Conservation (phyloP, 2,113 vertebrate genomes). For the Peromyscus polionotus region DNA sequence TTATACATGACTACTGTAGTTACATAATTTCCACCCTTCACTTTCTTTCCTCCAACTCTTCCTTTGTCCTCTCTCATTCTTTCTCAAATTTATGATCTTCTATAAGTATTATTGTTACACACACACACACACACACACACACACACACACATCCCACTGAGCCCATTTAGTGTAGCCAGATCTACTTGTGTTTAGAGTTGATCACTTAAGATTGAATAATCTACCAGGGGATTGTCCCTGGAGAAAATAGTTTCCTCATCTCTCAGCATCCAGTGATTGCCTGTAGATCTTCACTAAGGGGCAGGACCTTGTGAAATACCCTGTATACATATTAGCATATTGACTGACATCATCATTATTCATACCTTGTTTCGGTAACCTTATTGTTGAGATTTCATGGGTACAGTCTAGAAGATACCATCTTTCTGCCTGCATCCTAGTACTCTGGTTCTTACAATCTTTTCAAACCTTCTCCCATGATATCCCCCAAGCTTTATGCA, state of each 20-base stretch:
- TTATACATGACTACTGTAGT: not conserved
- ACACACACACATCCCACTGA: not conserved
- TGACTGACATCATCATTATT: not conserved
- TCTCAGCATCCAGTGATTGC: not conserved
- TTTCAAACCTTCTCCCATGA: not conserved
- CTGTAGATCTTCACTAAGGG: not conserved
- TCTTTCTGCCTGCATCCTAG: not conserved
- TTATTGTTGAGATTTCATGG: not conserved
- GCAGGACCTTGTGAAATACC: not conserved
- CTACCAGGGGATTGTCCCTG: not conserved
- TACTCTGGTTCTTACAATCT: not conserved
- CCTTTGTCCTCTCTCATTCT: not conserved
- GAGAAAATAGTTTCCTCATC: not conserved
- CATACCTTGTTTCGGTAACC: not conserved
- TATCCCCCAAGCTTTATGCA: no score
- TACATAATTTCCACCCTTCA: not conserved
- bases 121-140: not conserved
- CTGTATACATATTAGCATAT: not conserved
- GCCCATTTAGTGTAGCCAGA: not conserved
- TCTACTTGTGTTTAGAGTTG: not conserved
- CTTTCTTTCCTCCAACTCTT: not conserved
- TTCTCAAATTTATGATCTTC: not conserved
- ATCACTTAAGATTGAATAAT: not conserved
- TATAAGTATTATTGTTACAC: not conserved
- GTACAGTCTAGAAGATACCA: not conserved